phyloP scores from a whole-genome alignment of 1,140 invertebrate genomes.

The Idris sp. region DNA sequence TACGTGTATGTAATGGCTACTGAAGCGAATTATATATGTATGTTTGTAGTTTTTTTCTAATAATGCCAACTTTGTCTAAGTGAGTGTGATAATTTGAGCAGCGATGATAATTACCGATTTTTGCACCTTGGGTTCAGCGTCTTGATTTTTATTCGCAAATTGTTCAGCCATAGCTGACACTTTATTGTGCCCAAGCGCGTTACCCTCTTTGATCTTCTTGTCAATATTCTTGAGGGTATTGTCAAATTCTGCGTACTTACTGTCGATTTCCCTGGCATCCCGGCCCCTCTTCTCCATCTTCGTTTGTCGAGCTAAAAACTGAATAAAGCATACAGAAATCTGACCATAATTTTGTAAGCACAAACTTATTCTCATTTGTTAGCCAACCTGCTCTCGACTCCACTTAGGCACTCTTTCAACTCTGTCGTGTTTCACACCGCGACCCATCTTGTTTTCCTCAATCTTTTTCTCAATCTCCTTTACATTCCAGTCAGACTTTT shows the following conservation, averaged over 20 bases:
- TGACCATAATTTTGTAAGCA: conserved; percentile 43
- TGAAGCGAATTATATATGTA: conserved; percentile 13
- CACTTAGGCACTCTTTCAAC: conserved; percentile 92
- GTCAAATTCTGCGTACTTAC: conserved; percentile 87
- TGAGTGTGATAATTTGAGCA: neutral
- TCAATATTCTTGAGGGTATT: conserved; percentile 88
- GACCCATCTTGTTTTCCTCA: conserved; percentile 87
- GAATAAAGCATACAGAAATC: conserved; percentile 73
- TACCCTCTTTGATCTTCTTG: conserved; percentile 89
- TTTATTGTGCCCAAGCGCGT: conserved; percentile 87
- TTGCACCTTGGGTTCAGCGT: conserved; percentile 79
- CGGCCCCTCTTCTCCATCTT: conserved; percentile 84
- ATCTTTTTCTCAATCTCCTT: conserved; percentile 94
- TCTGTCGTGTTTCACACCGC: conserved; percentile 81
- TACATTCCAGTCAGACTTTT: conserved; percentile 94
- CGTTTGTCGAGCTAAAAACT: conserved; percentile 89
- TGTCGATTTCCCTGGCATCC: conserved; percentile 79
- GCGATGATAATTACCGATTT: conserved; percentile 81
- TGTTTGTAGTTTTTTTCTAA: conserved; percentile 2
- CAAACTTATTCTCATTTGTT: conserved; percentile 60
- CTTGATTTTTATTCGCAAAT: conserved; percentile 83
- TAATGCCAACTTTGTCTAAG: conserved; percentile 43
- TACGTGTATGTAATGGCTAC: conserved; percentile 12
- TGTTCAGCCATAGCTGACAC: conserved; percentile 92
- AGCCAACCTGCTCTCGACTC: conserved; percentile 87